These are phyloP conservation scores for Drosophila willistoni DNA, from an alignment of 1,140 invertebrate species.

Conservation along the genomic window DNA sequence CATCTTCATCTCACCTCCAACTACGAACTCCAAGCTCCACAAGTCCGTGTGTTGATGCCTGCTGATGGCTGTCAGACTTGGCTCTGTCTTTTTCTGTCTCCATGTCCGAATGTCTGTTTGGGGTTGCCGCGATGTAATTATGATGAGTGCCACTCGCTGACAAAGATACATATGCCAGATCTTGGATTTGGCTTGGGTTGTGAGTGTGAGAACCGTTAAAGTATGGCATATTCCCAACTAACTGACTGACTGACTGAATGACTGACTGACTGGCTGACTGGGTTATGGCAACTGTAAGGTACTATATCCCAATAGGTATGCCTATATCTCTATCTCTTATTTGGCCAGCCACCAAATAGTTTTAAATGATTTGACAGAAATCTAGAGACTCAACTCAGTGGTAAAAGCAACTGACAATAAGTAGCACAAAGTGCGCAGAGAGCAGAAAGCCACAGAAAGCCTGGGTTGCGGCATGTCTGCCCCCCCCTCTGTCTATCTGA, in stretches of 20 bases:
- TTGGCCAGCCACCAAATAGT: slow-evolving; percentile 44
- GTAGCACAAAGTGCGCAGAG: slow-evolving; percentile 55
- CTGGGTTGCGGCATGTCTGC: not conserved
- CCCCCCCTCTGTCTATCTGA: not conserved
- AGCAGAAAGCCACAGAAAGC: slow-evolving; percentile 2
- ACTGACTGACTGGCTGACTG: slow-evolving; percentile 29
- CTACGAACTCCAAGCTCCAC: not conserved
- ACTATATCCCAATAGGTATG: not conserved
- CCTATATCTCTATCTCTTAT: slow-evolving; percentile 9
- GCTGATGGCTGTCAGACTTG: slow-evolving; percentile 21
- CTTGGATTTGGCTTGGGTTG: slow-evolving; percentile 36
- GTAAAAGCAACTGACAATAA: slow-evolving; percentile 45
- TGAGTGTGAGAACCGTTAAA: slow-evolving; percentile 68
- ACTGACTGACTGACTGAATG: slow-evolving; percentile 33
- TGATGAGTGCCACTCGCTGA: slow-evolving; percentile 65
- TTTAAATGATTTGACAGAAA: slow-evolving; percentile 65
- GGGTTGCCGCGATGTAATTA: slow-evolving; percentile 51
- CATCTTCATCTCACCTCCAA: not conserved
- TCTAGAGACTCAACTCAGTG: slow-evolving; percentile 12
- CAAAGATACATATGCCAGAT: slow-evolving; percentile 59
- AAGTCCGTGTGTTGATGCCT: slow-evolving; percentile 17
- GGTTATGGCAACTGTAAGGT: not conserved
- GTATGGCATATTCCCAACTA: slow-evolving; percentile 55
- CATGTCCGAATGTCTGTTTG: slow-evolving; percentile 8
- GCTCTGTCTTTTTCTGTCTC: slow-evolving; percentile 22